phyloP scores from a whole-genome alignment of 2,113 vertebrate genomes.

The Ammodytes marinus region DNA sequence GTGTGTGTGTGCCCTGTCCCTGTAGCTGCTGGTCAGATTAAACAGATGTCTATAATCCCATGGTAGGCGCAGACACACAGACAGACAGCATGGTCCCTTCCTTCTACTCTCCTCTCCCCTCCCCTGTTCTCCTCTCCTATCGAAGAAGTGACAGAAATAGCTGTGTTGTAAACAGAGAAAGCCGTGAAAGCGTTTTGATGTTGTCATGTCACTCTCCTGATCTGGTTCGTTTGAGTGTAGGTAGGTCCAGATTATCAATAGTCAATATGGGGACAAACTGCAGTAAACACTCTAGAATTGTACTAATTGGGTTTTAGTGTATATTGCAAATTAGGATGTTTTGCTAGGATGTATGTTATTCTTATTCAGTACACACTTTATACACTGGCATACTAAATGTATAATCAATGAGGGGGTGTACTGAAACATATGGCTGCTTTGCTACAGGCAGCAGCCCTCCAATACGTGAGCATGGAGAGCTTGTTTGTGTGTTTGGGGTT shows the following conservation, averaged over 20 bases:
- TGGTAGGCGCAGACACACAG: constrained; percentile 72
- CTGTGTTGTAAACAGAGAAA: background rate
- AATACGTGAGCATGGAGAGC: constrained; percentile 32
- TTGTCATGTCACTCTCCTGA: background rate
- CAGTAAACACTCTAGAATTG: background rate
- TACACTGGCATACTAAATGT: constrained; percentile 4
- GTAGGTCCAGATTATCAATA: background rate
- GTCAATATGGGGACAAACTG: background rate
- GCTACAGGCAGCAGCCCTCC: constrained; percentile 37
- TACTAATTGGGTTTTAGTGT: background rate
- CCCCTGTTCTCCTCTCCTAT: background rate
- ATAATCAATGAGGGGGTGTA: constrained; percentile 47
- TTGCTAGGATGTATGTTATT: background rate
- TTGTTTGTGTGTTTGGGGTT: constrained; percentile 62
- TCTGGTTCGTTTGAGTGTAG: background rate
- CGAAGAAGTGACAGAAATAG: constrained; percentile 34
- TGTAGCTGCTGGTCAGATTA: constrained; percentile 87
- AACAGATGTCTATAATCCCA: constrained; percentile 88
- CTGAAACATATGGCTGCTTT: constrained; percentile 50
- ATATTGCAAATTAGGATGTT: background rate
- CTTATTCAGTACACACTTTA: background rate
- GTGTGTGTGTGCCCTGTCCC: constrained; percentile 70
- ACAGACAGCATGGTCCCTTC: constrained; percentile 58
- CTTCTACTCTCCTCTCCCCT: constrained; percentile 35
- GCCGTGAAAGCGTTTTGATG: background rate